Evolutionary conservation across 2,113 vertebrate species (phyloP).

Genomic region (Isurus oxyrinchus): DNA sequence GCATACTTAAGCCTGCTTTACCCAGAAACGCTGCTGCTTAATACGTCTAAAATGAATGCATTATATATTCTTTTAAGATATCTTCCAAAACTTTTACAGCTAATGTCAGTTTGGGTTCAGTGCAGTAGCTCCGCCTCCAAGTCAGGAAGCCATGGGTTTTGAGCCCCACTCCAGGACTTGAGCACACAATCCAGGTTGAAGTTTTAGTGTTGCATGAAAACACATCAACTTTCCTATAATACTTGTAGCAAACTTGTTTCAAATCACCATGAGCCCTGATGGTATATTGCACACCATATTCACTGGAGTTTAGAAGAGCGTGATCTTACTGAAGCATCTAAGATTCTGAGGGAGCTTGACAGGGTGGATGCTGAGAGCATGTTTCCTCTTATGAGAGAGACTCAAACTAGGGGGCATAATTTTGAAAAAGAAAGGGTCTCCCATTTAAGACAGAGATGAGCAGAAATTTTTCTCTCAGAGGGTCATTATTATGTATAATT

Average conservation of each 20-base stretch:
- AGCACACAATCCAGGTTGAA: neutral
- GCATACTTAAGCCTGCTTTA: neutral
- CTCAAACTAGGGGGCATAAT: no score
- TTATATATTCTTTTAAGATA: neutral
- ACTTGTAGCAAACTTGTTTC: neutral
- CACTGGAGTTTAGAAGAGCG: no score
- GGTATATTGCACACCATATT: neutral
- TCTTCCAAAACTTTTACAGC: neutral
- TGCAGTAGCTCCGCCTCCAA: neutral
- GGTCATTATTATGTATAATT: no score
- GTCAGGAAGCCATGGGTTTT: no score
- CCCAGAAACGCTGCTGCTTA: neutral
- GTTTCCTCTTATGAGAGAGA: no score
- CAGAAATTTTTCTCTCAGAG: no score
- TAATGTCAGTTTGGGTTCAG: neutral
- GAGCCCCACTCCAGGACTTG: no score
- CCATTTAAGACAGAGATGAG: no score
- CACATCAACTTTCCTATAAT: neutral
- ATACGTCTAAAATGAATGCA: neutral
- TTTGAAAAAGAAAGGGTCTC: no score
- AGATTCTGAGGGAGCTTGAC: no score
- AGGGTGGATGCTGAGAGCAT: no score
- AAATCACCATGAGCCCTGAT: neutral
- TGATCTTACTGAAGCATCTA: no score
- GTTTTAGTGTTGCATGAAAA: neutral